phyloP scores from a whole-genome alignment of 2,888 invertebrate species.

The Lissonota sp. region DNA sequence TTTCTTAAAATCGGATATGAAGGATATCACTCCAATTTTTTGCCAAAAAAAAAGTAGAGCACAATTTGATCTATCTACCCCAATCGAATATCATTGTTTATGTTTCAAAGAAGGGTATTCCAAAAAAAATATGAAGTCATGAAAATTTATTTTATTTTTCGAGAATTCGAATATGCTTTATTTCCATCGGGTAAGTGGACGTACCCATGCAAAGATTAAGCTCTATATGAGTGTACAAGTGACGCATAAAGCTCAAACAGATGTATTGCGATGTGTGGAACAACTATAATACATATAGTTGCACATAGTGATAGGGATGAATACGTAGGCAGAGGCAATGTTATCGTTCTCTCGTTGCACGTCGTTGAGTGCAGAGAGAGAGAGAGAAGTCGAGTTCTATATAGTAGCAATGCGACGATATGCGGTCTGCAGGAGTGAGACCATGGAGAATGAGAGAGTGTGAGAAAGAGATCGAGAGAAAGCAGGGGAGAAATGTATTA shows the following conservation, averaged over 20 bases:
- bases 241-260: constrained; percentile 8
- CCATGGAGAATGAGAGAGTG: constrained; percentile 36
- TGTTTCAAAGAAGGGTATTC: no score
- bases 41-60: no score
- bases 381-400: constrained; percentile 36
- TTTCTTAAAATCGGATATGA: no score
- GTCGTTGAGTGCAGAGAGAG: constrained; percentile 51
- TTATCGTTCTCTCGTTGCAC: constrained; percentile 67
- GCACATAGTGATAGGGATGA: constrained; percentile 26
- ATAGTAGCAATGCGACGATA: constrained; percentile 31
- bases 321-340: constrained; percentile 58
- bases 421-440: constrained; percentile 51
- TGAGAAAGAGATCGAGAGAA: constrained; percentile 71
- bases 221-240: background rate
- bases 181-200: constrained; percentile 1
- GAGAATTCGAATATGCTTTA: background rate
- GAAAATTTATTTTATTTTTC: no score
- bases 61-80: no score
- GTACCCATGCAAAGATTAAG: constrained; percentile 16
- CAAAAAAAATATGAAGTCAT: no score
- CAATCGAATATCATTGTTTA: no score
- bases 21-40: no score
- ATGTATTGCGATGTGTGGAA: constrained; percentile 4
- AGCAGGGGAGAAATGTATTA: constrained; percentile 81
- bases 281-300: background rate